Percentiles rank a stretch among this genome's conserved stretches.
These are phyloP conservation scores for Tonatia bakeri DNA, from an alignment of 2,113 vertebrate species.

Conservation along the genomic window DNA sequence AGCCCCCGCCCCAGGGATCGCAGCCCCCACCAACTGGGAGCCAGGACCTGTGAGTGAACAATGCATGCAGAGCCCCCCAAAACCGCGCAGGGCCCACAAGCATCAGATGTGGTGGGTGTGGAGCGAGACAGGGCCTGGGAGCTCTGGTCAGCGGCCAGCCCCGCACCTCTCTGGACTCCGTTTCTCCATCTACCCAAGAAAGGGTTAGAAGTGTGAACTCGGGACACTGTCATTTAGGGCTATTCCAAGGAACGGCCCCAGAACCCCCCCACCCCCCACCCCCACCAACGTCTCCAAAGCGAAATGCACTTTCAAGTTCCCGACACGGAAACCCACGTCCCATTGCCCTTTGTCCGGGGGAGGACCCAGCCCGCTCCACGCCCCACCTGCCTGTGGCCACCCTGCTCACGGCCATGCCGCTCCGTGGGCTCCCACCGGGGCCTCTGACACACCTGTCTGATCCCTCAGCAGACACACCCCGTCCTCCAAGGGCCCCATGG, in stretches of 20 bases:
- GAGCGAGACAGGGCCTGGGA: rapidly evolving
- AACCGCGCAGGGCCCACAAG: neutral
- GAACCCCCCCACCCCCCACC: neutral
- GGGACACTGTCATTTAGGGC: neutral
- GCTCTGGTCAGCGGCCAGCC: neutral
- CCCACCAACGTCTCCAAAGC: neutral
- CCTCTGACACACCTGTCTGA: neutral
- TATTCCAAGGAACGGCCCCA: neutral
- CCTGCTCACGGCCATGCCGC: rapidly evolving
- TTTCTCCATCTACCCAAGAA: neutral
- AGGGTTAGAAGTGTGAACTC: neutral
- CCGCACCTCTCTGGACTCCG: neutral
- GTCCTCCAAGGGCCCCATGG: neutral
- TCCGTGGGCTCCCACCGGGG: neutral
- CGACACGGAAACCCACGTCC: rapidly evolving
- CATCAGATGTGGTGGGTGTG: rapidly evolving
- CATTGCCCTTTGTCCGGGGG: rapidly evolving
- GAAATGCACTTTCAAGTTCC: neutral
- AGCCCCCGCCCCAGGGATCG: neutral
- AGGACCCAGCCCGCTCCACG: rapidly evolving
- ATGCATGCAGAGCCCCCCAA: rapidly evolving
- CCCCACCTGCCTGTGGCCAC: rapidly evolving
- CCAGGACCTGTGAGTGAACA: rapidly evolving
- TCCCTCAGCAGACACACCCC: rapidly evolving
- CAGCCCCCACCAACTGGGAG: rapidly evolving